Base-by-base conservation (phyloP, 2,113 vertebrate genomes). In the Clarias batrachus region DNA sequence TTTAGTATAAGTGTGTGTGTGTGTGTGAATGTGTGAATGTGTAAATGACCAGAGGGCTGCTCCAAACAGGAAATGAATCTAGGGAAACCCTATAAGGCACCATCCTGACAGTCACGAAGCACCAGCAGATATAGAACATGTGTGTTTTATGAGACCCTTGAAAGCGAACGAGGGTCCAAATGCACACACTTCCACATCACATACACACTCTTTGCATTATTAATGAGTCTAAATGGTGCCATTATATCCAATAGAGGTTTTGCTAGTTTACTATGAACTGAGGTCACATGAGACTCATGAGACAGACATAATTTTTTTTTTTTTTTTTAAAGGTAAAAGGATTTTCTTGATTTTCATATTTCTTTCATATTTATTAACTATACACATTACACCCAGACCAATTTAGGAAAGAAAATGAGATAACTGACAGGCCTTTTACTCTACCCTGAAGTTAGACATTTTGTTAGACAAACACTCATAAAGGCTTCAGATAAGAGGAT, bases 151-250 rank as follows among this genome's bases (percentile, higher is more conserved):
- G 54, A 60, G 30, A 91, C 91, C 14, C 1, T 33, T 77, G 73
- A 80, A 37, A 10, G 10, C 4, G 60, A 60, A 60, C 4, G 16
- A 79, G 25, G 73, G 60, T 83, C 7, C 41, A 76, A 27, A 82
- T 21, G 59, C 88, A 84, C 87, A 76, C 85, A 37, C 37, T 76
- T 13, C 8, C 57, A 62, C 83, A 88, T 65, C 78, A 77, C 68
- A 30, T 62, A 77, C 79, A 65, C 30, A 84, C 48, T 76, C n/a
- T 59, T 91, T 95, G 95, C 95, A 95, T 96, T 96, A 96, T 96
- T 97, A 96, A 96, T 95, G 95, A 95, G 94, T 94, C 95, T 93
- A 96, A 97, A 97, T 95, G 95, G 96, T 91, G 91, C 95, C 94
- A 94, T 95, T 94, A 95, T 93, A 95, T 90, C 66, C 56, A 89